Conservation (phyloP, 2,797 vertebrate species). For the Helarctos malayanus region DNA sequence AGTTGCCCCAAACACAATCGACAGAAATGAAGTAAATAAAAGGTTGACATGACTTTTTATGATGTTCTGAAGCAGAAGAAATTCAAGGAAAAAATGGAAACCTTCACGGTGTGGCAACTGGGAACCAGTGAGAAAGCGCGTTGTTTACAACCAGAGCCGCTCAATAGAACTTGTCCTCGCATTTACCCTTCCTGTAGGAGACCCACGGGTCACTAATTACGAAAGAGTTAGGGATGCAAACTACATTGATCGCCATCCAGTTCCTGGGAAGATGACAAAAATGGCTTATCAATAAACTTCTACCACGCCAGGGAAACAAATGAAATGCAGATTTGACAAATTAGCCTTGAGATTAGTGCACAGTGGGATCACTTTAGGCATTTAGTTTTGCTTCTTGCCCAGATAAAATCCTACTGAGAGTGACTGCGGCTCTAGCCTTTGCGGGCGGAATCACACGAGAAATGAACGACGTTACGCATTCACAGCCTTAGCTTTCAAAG, state of each 20-base stretch:
- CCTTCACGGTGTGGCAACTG: slow-evolving; percentile 74
- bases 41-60: slow-evolving; percentile 36
- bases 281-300: slow-evolving; percentile 86
- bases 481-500: slow-evolving; percentile 80
- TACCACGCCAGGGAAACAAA: slow-evolving; percentile 80
- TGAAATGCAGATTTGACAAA: slow-evolving; percentile 88
- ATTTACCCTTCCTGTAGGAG: slow-evolving; percentile 79
- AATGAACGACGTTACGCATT: slow-evolving; percentile 63
- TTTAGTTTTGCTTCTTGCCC: slow-evolving; percentile 82
- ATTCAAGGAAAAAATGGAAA: slow-evolving; percentile 80
- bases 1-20: neutral
- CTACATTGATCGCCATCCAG: slow-evolving; percentile 80
- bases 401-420: slow-evolving; percentile 84
- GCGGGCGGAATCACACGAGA: slow-evolving; percentile 75
- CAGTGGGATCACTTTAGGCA: slow-evolving; percentile 81
- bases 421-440: slow-evolving; percentile 72
- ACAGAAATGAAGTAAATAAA: slow-evolving; percentile 67
- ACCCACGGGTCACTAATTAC: slow-evolving; percentile 80
- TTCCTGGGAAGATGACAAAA: slow-evolving; percentile 76
- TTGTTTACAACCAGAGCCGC: slow-evolving; percentile 63
- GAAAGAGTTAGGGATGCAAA: slow-evolving; percentile 65
- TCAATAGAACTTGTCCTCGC: slow-evolving; percentile 70
- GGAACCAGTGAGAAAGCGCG: slow-evolving; percentile 75
- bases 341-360: slow-evolving; percentile 86
- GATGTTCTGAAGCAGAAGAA: slow-evolving; percentile 65